phyloP scores from a whole-genome alignment of 2,113 vertebrate genomes.

The Procavia capensis region DNA sequence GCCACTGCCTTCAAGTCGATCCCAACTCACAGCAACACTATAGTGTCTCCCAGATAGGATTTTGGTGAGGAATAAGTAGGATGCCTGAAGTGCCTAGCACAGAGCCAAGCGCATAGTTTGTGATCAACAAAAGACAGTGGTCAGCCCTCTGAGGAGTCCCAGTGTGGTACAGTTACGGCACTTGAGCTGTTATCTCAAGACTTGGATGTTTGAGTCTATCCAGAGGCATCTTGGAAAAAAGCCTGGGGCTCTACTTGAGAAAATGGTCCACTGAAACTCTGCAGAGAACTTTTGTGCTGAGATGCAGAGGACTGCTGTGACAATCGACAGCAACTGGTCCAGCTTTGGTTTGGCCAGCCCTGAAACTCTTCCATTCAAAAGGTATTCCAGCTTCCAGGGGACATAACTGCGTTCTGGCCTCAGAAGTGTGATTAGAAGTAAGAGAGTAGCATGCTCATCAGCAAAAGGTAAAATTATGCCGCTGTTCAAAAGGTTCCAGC shows the following conservation, averaged over 20 bases:
- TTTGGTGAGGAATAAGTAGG: not conserved
- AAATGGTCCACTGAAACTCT: not conserved
- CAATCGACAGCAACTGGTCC: not conserved
- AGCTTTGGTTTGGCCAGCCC: not conserved
- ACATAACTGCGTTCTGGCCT: not conserved
- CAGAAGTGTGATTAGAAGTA: not conserved
- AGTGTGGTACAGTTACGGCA: too few species aligned
- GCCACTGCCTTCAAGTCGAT: too few species aligned
- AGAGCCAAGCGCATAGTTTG: not conserved
- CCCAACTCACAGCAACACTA: too few species aligned
- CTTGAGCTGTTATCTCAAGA: too few species aligned
- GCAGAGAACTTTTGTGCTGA: not conserved
- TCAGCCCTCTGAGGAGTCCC: not conserved
- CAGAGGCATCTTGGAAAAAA: not conserved
- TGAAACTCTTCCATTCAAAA: not conserved
- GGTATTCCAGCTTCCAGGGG: not conserved
- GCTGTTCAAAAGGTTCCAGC: not conserved
- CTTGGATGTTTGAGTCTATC: too few species aligned
- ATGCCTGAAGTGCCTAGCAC: not conserved
- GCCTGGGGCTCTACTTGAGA: not conserved
- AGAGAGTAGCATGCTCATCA: not conserved
- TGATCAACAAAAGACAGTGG: not conserved
- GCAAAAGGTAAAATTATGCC: not conserved
- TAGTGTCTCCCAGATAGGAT: not conserved
- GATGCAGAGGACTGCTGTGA: not conserved